A percentile compares a stretch with the other conserved stretches of the same genome.
These are phyloP conservation scores for Proctacanthus coquilletti DNA, from an alignment of 1,140 invertebrate species.

Conservation along the genomic window DNA sequence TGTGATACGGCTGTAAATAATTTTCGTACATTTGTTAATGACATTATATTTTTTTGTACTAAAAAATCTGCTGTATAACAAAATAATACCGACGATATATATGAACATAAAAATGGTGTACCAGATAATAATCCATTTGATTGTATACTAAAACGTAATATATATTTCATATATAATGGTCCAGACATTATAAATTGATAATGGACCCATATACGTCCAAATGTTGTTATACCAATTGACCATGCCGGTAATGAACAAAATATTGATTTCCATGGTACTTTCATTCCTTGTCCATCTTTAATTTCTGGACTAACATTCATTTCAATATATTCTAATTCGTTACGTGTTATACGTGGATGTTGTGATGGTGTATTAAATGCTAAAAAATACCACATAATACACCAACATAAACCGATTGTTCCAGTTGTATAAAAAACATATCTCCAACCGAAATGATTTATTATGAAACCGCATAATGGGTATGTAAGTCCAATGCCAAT, in stretches of 20 bases:
- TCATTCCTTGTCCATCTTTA: constrained; percentile 20
- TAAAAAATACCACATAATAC: constrained; percentile 54
- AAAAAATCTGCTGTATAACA: constrained; percentile 53
- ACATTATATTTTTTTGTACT: constrained; percentile 38
- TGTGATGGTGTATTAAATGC: constrained; percentile 56
- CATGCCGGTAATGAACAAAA: constrained; percentile 62
- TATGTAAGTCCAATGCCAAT: constrained; percentile 58
- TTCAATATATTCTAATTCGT: constrained; percentile 56
- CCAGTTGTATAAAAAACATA: constrained; percentile 56
- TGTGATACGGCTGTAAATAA: constrained; percentile 53
- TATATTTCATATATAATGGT: constrained; percentile 54
- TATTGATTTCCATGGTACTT: constrained; percentile 60
- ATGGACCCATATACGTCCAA: constrained; percentile 56
- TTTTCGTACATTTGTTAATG: constrained; percentile 47
- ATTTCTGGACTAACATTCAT: constrained; percentile 37
- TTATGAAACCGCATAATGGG: constrained; percentile 51
- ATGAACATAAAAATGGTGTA: constrained; percentile 51
- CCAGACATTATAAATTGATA: constrained; percentile 54
- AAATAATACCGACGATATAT: constrained; percentile 50
- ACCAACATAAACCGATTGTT: constrained; percentile 44
- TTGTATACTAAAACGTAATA: constrained; percentile 51
- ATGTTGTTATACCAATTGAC: constrained; percentile 61
- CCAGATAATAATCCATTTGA: constrained; percentile 51
- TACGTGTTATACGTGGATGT: constrained; percentile 55
- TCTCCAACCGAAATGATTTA: constrained; percentile 47